These are phyloP conservation scores for Eupristina koningsbergeri DNA, from an alignment of 1,140 invertebrate genomes.

Conservation along the genomic window DNA sequence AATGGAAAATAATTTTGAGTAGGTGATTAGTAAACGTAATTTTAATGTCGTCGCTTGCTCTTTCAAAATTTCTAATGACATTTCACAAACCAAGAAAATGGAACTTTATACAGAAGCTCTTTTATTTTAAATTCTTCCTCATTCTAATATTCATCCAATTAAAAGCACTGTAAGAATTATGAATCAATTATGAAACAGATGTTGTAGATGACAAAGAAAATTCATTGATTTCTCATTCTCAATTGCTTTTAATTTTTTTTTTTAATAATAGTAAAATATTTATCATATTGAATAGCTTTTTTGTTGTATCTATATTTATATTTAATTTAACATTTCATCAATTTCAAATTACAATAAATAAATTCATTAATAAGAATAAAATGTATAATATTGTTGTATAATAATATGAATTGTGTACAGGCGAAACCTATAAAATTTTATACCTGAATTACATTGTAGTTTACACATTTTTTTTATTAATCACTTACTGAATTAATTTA, in stretches of 20 bases:
- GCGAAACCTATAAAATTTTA: no score
- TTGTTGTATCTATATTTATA: background rate
- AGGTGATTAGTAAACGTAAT: slow-evolving; percentile 39
- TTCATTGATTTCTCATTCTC: no score
- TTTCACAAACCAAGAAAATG: background rate
- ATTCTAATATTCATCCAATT: slow-evolving; percentile 1
- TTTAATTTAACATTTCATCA: no score
- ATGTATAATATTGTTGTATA: no score
- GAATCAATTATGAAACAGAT: background rate
- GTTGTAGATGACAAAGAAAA: background rate
- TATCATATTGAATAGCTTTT: background rate
- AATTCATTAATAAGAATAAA: no score
- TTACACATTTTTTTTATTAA: no score
- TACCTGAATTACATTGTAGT: no score
- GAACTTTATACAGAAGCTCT: no score
- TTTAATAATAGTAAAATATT: background rate
- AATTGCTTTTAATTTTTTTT: background rate
- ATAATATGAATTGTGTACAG: no score
- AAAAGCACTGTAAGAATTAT: background rate
- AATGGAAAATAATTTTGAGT: slow-evolving; percentile 51
- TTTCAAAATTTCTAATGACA: slow-evolving; percentile 8
- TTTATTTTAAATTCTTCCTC: background rate
- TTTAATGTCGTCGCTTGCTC: background rate
- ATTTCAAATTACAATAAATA: no score
- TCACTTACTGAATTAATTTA: no score